Conservation (phyloP, 2,888 invertebrate genomes). For the Mongoloraphidia duomilia region DNA sequence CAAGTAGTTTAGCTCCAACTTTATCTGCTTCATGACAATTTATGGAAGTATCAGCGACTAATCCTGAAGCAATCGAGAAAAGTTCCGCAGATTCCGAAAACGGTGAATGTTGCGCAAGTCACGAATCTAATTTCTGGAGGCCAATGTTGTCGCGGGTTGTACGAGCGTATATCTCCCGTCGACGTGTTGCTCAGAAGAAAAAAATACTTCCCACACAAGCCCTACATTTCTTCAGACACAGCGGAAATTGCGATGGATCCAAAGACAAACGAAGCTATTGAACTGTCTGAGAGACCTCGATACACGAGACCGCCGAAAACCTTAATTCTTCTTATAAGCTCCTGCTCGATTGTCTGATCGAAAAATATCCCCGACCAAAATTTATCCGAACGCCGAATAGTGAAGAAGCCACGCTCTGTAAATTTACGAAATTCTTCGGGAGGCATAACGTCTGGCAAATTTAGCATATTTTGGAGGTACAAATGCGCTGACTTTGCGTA, state of each 20-base stretch:
- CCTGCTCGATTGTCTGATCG: too few relatives aligned
- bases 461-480: constrained; percentile 19
- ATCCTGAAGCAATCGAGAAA: neutral
- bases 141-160: constrained; percentile 8
- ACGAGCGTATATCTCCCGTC: constrained; percentile 8
- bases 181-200: constrained; percentile 7
- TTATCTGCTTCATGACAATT: neutral
- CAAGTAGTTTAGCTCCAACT: neutral
- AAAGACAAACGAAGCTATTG: constrained; percentile 8
- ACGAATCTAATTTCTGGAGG: constrained; percentile 9
- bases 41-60: neutral
- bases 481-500: constrained; percentile 18
- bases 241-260: constrained; percentile 7
- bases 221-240: constrained; percentile 8
- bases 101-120: constrained; percentile 11
- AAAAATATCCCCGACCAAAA: too few relatives aligned
- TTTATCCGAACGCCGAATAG: constrained; percentile 14
- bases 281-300: constrained; percentile 7
- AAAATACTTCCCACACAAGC: constrained; percentile 8
- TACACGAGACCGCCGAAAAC: constrained; percentile 6
- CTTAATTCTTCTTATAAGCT: constrained; percentile 6
- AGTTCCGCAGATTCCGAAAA: constrained; percentile 7
- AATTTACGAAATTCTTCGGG: constrained; percentile 13
- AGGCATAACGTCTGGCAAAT: constrained; percentile 14
- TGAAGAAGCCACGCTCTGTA: constrained; percentile 12